A percentile compares a stretch with the other conserved stretches of the same genome.
Conservation (phyloP, 2,888 invertebrate genomes). For the Temnothorax ravouxi region DNA sequence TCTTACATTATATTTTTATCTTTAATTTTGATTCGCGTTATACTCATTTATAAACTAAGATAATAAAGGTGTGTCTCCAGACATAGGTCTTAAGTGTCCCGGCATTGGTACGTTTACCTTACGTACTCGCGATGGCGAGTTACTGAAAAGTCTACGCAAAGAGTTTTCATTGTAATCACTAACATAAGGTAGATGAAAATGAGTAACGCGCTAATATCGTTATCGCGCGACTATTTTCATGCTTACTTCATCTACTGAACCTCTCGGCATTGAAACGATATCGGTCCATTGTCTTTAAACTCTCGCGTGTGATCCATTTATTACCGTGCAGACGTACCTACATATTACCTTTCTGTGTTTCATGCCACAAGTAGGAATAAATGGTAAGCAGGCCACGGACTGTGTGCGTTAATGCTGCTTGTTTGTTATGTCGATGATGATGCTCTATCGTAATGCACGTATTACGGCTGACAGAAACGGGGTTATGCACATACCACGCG, state of each 20-base stretch:
- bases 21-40: no score
- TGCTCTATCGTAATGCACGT: conserved; percentile 51
- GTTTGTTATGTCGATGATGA: conserved; percentile 56
- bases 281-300: conserved; percentile 72
- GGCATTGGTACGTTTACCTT: no score
- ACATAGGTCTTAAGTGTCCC: no score
- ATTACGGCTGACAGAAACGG: conserved; percentile 63
- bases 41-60: no score
- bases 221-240: conserved; percentile 36
- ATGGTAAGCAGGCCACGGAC: conserved; percentile 81
- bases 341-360: conserved; percentile 79
- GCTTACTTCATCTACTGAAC: conserved; percentile 44
- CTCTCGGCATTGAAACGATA: conserved; percentile 60
- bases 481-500: conserved; percentile 67
- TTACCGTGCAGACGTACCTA: conserved; percentile 64
- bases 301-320: conserved; percentile 70
- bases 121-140: neutral
- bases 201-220: conserved; percentile 66
- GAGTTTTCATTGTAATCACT: conserved; percentile 30
- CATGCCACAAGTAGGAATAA: conserved; percentile 85
- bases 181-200: conserved; percentile 25
- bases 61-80: no score
- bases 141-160: conserved; percentile 5
- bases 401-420: conserved; percentile 54
- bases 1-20: no score